A percentile compares a stretch with the other conserved stretches of the same genome.
Conservation (phyloP, 2,888 invertebrate genomes). For the Eulithis prunata region DNA sequence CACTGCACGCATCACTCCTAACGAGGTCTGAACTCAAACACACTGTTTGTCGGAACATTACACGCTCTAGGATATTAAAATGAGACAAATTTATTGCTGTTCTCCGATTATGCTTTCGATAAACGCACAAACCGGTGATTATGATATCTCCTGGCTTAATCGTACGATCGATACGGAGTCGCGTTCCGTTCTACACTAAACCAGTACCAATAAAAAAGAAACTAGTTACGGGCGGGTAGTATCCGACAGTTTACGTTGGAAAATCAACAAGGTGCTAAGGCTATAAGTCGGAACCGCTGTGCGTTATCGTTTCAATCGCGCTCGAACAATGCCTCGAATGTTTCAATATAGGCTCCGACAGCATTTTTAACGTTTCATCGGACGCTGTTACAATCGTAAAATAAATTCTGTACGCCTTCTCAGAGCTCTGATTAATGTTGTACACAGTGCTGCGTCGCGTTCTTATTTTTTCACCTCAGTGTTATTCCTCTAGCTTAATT, state of each 20-base stretch:
- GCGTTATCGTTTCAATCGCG: constrained; percentile 79
- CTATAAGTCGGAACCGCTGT: constrained; percentile 70
- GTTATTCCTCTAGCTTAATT: constrained; percentile 77
- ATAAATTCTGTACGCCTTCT: constrained; percentile 84
- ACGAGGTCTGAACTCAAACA: constrained; percentile 68
- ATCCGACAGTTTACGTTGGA: constrained; percentile 79
- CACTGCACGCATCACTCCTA: constrained; percentile 49
- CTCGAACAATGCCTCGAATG: constrained; percentile 80
- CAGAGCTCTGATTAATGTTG: constrained; percentile 82
- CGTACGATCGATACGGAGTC: constrained; percentile 79
- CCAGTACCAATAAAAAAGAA: constrained; percentile 82
- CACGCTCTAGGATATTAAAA: constrained; percentile 80
- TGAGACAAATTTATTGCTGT: constrained; percentile 82
- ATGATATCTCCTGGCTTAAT: constrained; percentile 82
- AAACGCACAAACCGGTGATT: constrained; percentile 83
- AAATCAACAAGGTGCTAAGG: constrained; percentile 80
- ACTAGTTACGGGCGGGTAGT: constrained; percentile 75
- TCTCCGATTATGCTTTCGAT: constrained; percentile 81
- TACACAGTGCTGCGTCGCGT: constrained; percentile 75
- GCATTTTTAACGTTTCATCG: constrained; percentile 84
- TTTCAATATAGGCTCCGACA: constrained; percentile 81
- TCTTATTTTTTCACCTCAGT: constrained; percentile 74
- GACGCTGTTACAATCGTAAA: constrained; percentile 81
- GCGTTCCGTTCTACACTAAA: constrained; percentile 81
- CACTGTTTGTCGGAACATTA: constrained; percentile 68